Evolutionary conservation across 2,797 vertebrate genomes (phyloP).

Genomic region (Pantherophis alleghaniensis): DNA sequence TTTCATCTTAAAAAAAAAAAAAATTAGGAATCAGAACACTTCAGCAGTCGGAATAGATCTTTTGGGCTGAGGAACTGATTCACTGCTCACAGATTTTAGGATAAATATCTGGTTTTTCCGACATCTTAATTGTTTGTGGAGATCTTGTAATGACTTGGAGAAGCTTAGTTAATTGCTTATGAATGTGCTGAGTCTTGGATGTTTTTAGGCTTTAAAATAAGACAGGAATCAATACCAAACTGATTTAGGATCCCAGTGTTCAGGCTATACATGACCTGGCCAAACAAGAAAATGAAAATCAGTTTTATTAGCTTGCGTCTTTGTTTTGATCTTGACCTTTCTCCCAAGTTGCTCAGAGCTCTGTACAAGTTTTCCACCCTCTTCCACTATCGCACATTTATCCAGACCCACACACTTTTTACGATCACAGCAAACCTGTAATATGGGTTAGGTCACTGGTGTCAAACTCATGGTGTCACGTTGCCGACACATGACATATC

Average conservation of each 20-base stretch:
- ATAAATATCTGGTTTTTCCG: slow-evolving; percentile 2
- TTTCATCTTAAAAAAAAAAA: slow-evolving; percentile 16
- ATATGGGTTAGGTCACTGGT: neutral
- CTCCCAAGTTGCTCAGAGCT: neutral
- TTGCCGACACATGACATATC: too few relatives aligned
- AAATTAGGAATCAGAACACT: neutral
- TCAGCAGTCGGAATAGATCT: neutral
- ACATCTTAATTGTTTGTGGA: slow-evolving; percentile 16
- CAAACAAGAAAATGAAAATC: neutral
- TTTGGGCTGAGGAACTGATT: neutral
- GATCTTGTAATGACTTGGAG: slow-evolving; percentile 34
- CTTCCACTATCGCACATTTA: neutral
- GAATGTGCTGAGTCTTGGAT: neutral
- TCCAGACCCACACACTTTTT: neutral
- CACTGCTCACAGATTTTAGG: neutral
- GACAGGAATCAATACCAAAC: slow-evolving; percentile 7
- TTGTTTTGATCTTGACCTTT: neutral
- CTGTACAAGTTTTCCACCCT: neutral
- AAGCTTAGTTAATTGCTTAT: slow-evolving; percentile 12
- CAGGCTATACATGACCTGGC: neutral
- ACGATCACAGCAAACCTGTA: neutral
- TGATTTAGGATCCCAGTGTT: slow-evolving; percentile 16
- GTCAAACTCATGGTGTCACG: too few relatives aligned
- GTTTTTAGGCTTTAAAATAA: slow-evolving; percentile 1
- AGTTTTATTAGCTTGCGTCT: neutral